These are phyloP conservation scores for Scomber scombrus DNA, from an alignment of 2,113 vertebrate species.

Conservation along the genomic window DNA sequence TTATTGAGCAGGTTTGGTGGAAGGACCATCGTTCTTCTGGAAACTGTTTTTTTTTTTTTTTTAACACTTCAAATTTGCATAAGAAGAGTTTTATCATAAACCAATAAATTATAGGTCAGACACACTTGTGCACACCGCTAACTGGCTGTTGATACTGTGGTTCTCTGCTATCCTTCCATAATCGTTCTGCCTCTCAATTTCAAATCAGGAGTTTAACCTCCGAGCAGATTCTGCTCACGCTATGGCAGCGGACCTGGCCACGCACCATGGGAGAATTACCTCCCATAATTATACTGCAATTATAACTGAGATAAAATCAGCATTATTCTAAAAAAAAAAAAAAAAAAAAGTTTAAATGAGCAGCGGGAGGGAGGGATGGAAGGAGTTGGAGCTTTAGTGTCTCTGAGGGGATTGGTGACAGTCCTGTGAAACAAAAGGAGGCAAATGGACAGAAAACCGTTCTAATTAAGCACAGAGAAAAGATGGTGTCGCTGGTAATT, in stretches of 20 bases:
- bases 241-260: constrained; percentile 63
- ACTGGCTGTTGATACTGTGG: neutral
- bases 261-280: constrained; percentile 78
- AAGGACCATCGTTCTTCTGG: neutral
- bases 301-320: constrained; percentile 81
- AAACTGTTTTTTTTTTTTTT: constrained; percentile 25
- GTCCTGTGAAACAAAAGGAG: constrained; percentile 78
- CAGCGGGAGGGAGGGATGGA: constrained; percentile 61
- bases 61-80: neutral
- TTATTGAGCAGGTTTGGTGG: too few species aligned
- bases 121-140: constrained; percentile 30
- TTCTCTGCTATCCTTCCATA: constrained; percentile 39
- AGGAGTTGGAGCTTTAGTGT: constrained; percentile 69
- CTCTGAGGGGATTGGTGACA: constrained; percentile 81
- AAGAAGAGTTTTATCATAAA: neutral
- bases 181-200: constrained; percentile 72
- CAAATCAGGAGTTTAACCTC: constrained; percentile 75
- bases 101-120: constrained; percentile 47
- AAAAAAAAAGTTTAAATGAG: constrained; percentile 76
- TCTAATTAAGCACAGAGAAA: constrained; percentile 82
- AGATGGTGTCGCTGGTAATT: constrained; percentile 77
- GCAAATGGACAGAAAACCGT: constrained; percentile 74
- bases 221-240: constrained; percentile 76
- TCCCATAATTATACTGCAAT: constrained; percentile 85
- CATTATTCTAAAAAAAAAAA: constrained; percentile 76